Base-by-base conservation (phyloP, 1,140 invertebrate genomes). In the Subanguina moxae region DNA sequence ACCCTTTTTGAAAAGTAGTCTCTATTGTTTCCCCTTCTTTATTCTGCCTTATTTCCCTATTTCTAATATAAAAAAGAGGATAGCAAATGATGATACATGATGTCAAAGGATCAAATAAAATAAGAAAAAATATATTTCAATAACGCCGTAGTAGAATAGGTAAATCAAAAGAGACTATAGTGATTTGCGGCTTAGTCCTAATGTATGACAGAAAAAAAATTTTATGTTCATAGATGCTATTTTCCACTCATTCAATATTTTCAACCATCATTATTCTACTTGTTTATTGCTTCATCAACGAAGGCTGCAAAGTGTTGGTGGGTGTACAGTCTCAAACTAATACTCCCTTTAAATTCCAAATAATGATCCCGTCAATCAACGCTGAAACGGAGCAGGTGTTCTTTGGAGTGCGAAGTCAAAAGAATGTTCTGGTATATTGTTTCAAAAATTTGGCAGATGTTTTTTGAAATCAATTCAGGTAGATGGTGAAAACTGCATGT, bases 291-390 rank as follows among this genome's bases (percentile, higher is more conserved):
- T 52, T 8, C 15, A 52, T 25, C 17, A 52, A 8, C n/a, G 58
- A 61, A 21, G 21, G 13, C n/a, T 61, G 58, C 28, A 61, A 43
- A 28, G 28, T 61, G n/a, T 13, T 43, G 21, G 58, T 61, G 3
- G 28, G 19, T 3, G 19, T 30, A 8, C 27, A 43, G 38, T 61
- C 58, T 43, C n/a, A 25, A 30, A 61, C 58, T 19, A 61, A 61
- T 32, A 61, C 58, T 30, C 58, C 58, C 13, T 61, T 61, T 28
- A 61, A 61, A 61, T 30, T 61, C n/a, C 5, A 43, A 61, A 30
- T 61, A 21, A 28, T 61, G 38, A 43, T 61, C 1, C 58, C 58
- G 8, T 61, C 58, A 21, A n/a, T 61, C 5, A 61, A 61, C 27
- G 58, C 58, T n/a, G 38, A 32, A 28, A 61, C 58, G 3, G 58